These are phyloP conservation scores for Philereme transversata DNA, from an alignment of 2,888 invertebrate genomes.

Conservation along the genomic window DNA sequence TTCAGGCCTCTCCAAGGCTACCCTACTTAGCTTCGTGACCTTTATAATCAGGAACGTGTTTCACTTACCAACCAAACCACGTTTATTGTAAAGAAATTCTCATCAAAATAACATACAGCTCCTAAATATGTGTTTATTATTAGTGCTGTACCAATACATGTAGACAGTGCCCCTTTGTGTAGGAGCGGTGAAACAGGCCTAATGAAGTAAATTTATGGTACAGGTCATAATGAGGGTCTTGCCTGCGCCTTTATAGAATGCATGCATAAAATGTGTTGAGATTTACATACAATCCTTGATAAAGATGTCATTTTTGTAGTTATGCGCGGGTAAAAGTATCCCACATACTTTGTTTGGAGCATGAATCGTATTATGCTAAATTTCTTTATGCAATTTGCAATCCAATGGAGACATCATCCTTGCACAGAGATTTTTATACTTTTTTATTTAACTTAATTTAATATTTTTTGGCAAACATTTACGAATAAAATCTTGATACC, in stretches of 20 bases:
- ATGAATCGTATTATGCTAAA: slow-evolving; percentile 2
- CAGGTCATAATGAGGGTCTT: slow-evolving; percentile 42
- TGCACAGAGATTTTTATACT: too few relatives aligned
- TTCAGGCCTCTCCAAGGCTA: too few relatives aligned
- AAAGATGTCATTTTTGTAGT: slow-evolving; percentile 36
- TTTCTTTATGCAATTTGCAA: neutral
- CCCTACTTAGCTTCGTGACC: too few relatives aligned
- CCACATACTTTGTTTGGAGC: slow-evolving; percentile 13
- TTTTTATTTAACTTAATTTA: too few relatives aligned
- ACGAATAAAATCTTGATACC: too few relatives aligned
- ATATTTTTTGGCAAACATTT: too few relatives aligned
- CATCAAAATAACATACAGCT: slow-evolving; percentile 20
- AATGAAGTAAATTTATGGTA: slow-evolving; percentile 58
- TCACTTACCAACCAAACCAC: too few relatives aligned
- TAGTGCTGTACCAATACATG: slow-evolving; percentile 21
- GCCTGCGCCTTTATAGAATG: slow-evolving; percentile 30
- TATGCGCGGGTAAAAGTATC: slow-evolving; percentile 15
- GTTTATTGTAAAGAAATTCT: neutral
- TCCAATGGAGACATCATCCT: slow-evolving; percentile 4
- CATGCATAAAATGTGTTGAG: slow-evolving; percentile 32
- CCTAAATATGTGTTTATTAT: slow-evolving; percentile 26
- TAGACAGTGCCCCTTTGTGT: slow-evolving; percentile 40
- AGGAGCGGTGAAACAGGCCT: slow-evolving; percentile 36
- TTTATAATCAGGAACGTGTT: too few relatives aligned
- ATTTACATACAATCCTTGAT: slow-evolving; percentile 39